phyloP scores from a whole-genome alignment of 2,113 vertebrate genomes.

The Charina bottae region DNA sequence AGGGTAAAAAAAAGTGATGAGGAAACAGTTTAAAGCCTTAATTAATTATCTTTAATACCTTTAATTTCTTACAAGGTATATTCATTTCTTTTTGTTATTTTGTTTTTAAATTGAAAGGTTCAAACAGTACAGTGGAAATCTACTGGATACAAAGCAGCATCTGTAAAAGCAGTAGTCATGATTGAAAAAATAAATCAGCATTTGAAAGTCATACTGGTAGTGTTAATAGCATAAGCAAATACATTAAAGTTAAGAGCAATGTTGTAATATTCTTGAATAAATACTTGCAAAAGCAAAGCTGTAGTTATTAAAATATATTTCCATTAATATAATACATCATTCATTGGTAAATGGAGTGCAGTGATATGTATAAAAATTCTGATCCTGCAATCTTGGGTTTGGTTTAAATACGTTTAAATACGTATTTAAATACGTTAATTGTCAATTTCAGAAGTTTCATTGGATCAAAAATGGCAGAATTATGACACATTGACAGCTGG shows the following conservation, averaged over 20 bases:
- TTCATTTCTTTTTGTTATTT: background rate
- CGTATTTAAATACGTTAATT: too few relatives aligned
- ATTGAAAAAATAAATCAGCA: background rate
- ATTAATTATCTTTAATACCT: background rate
- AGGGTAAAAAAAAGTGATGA: background rate
- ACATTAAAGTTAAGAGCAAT: slow-evolving; percentile 28
- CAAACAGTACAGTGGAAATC: background rate
- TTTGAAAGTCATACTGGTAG: background rate
- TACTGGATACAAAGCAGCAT: background rate
- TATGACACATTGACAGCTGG: background rate
- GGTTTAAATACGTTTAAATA: too few relatives aligned
- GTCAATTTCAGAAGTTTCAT: background rate
- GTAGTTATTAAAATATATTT: background rate
- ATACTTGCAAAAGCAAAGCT: slow-evolving; percentile 24
- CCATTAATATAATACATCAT: background rate
- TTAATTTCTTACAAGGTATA: background rate
- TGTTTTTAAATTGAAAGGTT: background rate
- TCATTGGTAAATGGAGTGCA: background rate
- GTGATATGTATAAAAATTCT: background rate
- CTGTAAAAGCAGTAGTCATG: background rate
- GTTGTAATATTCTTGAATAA: background rate
- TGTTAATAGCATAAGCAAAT: background rate
- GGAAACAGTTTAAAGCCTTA: background rate
- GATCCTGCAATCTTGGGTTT: background rate
- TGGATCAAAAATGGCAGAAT: background rate